Percentiles rank a stretch among this genome's conserved stretches.
These are phyloP conservation scores for Toxotes lorentzi DNA, from an alignment of 2,797 vertebrate species.

Conservation along the genomic window DNA sequence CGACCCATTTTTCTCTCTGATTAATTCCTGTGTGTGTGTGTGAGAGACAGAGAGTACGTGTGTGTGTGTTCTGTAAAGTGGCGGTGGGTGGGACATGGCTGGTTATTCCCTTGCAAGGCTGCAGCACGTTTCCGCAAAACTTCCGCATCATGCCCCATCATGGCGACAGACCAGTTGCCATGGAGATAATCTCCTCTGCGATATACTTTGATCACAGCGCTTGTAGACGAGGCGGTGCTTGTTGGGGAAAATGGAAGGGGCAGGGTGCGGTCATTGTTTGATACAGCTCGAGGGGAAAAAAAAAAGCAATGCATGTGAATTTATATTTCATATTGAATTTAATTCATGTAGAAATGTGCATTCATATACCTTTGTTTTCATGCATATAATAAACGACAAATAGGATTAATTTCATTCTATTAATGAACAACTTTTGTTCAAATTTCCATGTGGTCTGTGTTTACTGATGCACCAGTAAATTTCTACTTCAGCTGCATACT, in stretches of 20 bases:
- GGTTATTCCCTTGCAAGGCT: neutral
- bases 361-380: neutral
- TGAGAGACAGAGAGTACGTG: neutral
- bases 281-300: neutral
- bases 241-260: neutral
- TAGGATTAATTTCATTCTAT: neutral
- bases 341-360: neutral
- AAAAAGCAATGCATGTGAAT: neutral
- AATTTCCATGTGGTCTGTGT: too few species aligned
- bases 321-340: neutral
- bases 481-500: too few species aligned
- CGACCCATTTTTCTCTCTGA: conserved; percentile 37
- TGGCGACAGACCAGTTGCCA: conserved; percentile 34
- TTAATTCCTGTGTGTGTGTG: conserved; percentile 25
- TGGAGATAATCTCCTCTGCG: conserved; percentile 45
- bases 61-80: neutral
- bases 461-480: too few species aligned
- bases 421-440: neutral
- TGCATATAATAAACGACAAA: neutral
- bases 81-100: neutral
- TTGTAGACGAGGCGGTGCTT: neutral
- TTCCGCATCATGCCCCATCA: conserved; percentile 4
- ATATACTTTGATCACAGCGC: neutral
- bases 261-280: neutral
- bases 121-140: conserved; percentile 6